Evolutionary conservation across 2,113 vertebrate genomes (phyloP), one percentile per base, ranked within the genome.

Genomic region (Lagopus leucura): DNA sequence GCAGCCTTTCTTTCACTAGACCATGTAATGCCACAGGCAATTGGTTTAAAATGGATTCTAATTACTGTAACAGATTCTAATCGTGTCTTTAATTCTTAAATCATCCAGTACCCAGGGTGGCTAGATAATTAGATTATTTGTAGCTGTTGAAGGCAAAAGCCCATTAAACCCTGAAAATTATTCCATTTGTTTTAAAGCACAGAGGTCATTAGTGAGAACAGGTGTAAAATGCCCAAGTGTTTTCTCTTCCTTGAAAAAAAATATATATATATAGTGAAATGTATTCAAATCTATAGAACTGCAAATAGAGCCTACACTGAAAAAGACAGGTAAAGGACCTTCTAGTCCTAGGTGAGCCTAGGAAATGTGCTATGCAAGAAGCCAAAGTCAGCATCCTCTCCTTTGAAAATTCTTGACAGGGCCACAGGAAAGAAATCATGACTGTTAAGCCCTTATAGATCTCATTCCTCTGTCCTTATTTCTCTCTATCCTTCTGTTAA

Each of bases 61-160:
- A 96, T 94, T 95, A 94, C 91, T 91, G 80, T 90, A 96, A 97
- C 95, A 79, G 85, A 95, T 96, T 95, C 91, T 96, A 95, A 95
- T 88, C 2, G 0, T 93, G 82, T 86, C 89, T 95, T 95, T 94
- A 93, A 95, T 95, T 96, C 93, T 96, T 94, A 94, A 96, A 94
- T 95, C 94, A 94, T 78, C 76, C 90, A 76, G 79, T 81, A 86
- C 20, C 60, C 69, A 54, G 65, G 88, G 61, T 82, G 91, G 80
- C 66, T 81, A 58, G 43, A 82, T 91, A 96, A 96, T 97, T 92
- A 93, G 88, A 89, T 97, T 97, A 95, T 95, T 86, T 94, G 92
- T 84, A 91, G 90, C 91, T 86, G 65, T 92, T 88, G 91, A 95
- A 95, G 48, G 91, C 77, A 90, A 92, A 96, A 94, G 57, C 63